Evolutionary conservation across 2,797 vertebrate species (phyloP).

Genomic region (Trichosurus vulpecula): DNA sequence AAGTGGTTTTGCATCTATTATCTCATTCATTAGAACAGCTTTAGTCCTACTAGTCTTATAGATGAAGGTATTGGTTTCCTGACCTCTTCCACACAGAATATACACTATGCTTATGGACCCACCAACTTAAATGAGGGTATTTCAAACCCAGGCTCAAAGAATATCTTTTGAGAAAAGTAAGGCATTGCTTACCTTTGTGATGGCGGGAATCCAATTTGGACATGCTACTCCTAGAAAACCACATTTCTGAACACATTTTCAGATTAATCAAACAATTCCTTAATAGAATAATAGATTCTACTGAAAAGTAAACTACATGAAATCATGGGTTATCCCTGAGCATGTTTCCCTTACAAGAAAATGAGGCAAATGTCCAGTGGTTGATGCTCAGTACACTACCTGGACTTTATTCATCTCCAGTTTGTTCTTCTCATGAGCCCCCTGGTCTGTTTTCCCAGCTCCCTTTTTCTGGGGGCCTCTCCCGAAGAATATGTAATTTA

Average conservation of each 20-base stretch:
- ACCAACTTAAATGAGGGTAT: background rate
- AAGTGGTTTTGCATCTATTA: background rate
- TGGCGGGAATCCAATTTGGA: background rate
- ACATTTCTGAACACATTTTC: background rate
- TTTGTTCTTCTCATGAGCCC: conserved; percentile 87
- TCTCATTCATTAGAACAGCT: background rate
- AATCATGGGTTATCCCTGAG: background rate
- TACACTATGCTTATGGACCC: background rate
- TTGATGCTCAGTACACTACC: conserved; percentile 81
- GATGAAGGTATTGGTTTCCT: background rate
- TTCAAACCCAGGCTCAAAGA: background rate
- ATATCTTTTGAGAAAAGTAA: background rate
- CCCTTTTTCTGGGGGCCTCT: conserved; percentile 95
- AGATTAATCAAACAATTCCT: background rate
- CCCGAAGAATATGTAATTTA: conserved; percentile 97
- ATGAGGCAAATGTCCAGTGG: background rate
- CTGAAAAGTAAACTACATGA: background rate
- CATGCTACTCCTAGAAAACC: background rate
- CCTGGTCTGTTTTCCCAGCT: conserved; percentile 88
- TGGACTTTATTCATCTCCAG: conserved; percentile 92
- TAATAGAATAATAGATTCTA: background rate
- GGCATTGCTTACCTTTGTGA: background rate
- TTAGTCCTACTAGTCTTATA: background rate
- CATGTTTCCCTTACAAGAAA: background rate
- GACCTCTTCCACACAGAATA: background rate